Evolutionary conservation across 2,113 vertebrate genomes (phyloP).

Genomic region (Chascanopsetta lugubris): DNA sequence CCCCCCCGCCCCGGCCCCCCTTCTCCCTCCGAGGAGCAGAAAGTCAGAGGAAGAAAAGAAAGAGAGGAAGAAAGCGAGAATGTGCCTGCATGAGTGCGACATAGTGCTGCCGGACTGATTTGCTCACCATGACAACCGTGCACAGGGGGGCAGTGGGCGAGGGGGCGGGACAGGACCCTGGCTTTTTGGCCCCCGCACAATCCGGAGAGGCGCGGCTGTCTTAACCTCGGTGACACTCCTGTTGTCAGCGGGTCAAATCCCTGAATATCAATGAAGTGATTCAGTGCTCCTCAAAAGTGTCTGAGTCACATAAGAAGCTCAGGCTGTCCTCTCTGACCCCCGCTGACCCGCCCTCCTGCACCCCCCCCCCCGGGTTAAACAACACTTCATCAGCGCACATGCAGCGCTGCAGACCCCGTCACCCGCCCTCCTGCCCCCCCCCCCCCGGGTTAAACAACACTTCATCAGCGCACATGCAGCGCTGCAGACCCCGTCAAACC

Average conservation of each 20-base stretch:
- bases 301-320: slow-evolving; percentile 65
- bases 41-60: slow-evolving; percentile 62
- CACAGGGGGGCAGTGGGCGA: slow-evolving; percentile 26
- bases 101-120: slow-evolving; percentile 72
- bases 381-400: slow-evolving; percentile 52
- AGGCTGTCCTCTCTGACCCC: slow-evolving; percentile 68
- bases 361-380: slow-evolving; percentile 66
- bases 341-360: slow-evolving; percentile 67
- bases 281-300: slow-evolving; percentile 72
- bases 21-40: slow-evolving; percentile 49
- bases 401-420: slow-evolving; percentile 61
- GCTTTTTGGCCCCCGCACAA: slow-evolving; percentile 67
- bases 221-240: slow-evolving; percentile 75
- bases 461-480: slow-evolving; percentile 45
- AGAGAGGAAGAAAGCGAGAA: slow-evolving; percentile 68
- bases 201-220: slow-evolving; percentile 63
- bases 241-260: slow-evolving; percentile 80
- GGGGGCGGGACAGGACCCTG: slow-evolving; percentile 57
- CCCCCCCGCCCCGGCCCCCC: no score
- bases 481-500: slow-evolving; percentile 69
- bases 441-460: slow-evolving; percentile 68
- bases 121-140: slow-evolving; percentile 78
- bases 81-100: slow-evolving; percentile 75
- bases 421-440: slow-evolving; percentile 63
- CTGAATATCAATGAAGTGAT: slow-evolving; percentile 80